Percentiles rank a stretch among this genome's conserved stretches.
These are phyloP conservation scores for Bos indicus DNA, from an alignment of 2,113 vertebrate species.

Conservation along the genomic window DNA sequence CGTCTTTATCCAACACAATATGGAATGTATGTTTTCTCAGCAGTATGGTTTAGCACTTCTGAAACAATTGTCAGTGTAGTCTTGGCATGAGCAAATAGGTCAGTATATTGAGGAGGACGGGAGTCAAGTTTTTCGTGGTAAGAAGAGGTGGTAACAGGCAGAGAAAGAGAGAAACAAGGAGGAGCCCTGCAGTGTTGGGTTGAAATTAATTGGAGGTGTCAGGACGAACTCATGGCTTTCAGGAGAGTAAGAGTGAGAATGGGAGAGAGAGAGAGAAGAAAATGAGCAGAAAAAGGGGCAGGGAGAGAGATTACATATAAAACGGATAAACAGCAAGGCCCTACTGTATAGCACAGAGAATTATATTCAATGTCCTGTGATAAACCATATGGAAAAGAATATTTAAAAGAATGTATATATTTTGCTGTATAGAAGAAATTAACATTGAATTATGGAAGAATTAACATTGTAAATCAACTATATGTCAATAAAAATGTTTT, in stretches of 20 bases:
- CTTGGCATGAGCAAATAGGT: background rate
- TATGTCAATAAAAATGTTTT: background rate
- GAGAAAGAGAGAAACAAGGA: background rate
- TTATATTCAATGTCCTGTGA: background rate
- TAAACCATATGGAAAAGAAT: background rate
- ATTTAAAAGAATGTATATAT: background rate
- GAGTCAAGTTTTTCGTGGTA: background rate
- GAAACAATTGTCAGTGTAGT: background rate
- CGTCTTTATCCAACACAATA: background rate
- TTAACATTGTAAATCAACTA: background rate
- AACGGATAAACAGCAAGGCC: background rate
- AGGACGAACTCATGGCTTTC: background rate
- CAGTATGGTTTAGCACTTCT: background rate
- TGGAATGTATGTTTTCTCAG: background rate
- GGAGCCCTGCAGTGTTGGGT: background rate
- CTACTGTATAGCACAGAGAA: background rate
- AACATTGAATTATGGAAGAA: background rate
- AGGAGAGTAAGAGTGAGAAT: background rate
- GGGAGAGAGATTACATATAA: background rate
- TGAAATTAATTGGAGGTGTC: background rate
- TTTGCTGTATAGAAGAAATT: background rate
- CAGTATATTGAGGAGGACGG: background rate
- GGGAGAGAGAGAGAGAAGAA: fast-evolving
- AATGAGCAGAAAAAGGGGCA: fast-evolving
- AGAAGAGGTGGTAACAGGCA: background rate